These are phyloP conservation scores for Monodelphis domestica DNA, from an alignment of 2,797 vertebrate species.

Conservation along the genomic window DNA sequence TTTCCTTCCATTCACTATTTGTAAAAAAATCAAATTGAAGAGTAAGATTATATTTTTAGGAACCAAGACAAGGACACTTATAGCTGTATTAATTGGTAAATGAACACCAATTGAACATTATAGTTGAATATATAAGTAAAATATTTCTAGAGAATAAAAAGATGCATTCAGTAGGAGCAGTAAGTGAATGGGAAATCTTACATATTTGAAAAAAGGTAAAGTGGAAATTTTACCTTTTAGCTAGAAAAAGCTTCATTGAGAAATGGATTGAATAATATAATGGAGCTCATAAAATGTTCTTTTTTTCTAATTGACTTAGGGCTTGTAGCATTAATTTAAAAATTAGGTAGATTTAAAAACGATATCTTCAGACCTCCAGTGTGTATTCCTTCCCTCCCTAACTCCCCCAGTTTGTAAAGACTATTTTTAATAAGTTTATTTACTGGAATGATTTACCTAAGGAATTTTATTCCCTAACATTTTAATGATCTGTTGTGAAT, in stretches of 20 bases:
- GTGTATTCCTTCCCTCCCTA: not conserved
- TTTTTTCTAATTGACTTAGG: constrained; percentile 7
- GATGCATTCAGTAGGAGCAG: too few species aligned
- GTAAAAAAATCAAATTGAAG: constrained; percentile 20
- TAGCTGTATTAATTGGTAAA: too few species aligned
- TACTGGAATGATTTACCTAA: constrained; percentile 29
- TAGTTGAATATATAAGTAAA: too few species aligned
- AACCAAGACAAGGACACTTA: too few species aligned
- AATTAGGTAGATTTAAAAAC: constrained; percentile 54
- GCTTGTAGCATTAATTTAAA: constrained; percentile 51
- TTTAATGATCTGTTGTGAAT: constrained; percentile 51
- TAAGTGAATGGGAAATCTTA: too few species aligned
- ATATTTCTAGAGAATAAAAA: too few species aligned
- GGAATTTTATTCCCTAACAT: constrained; percentile 18
- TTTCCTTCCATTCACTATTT: constrained; percentile 5
- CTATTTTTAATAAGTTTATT: not conserved
- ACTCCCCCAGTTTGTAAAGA: not conserved
- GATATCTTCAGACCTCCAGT: not conserved
- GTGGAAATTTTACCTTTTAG: too few species aligned
- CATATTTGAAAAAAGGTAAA: too few species aligned
- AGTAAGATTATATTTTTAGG: constrained; percentile 4
- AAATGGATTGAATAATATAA: too few species aligned
- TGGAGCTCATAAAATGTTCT: not conserved
- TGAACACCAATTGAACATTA: too few species aligned
- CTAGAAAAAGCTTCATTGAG: too few species aligned